These are phyloP conservation scores for Anguilla obscura DNA, from an alignment of 2,797 vertebrate species.

Conservation along the genomic window DNA sequence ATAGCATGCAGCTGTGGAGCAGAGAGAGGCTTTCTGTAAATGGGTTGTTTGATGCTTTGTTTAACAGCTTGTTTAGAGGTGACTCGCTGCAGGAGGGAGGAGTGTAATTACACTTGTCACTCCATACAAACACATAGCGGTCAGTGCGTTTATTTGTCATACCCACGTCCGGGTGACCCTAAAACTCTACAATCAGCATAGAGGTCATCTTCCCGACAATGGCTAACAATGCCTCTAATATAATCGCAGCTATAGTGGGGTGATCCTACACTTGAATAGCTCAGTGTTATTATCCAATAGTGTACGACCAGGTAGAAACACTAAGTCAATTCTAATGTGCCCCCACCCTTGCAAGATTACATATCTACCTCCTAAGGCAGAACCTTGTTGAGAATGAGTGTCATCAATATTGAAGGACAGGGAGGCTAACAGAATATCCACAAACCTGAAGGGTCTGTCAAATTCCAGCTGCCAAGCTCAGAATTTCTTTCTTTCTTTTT, in stretches of 20 bases:
- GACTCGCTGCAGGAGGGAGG: constrained; percentile 31
- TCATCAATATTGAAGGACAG: constrained; percentile 1
- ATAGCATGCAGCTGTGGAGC: not conserved
- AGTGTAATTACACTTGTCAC: constrained; percentile 33
- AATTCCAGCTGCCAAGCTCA: not conserved
- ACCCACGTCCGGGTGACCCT: constrained; percentile 23
- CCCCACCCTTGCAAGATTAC: not conserved
- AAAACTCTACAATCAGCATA: constrained; percentile 24
- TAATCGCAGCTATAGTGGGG: not conserved
- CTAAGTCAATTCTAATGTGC: not conserved
- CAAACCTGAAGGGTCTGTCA: not conserved
- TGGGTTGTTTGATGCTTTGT: constrained; percentile 33
- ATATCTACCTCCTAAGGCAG: not conserved
- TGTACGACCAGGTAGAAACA: not conserved
- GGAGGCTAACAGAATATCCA: not conserved
- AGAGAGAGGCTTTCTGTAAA: constrained; percentile 31
- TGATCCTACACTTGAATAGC: not conserved
- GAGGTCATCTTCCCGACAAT: constrained; percentile 16
- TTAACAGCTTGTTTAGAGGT: constrained; percentile 42
- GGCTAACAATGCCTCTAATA: constrained; percentile 9
- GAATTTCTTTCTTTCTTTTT: not conserved
- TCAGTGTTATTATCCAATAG: constrained; percentile 13
- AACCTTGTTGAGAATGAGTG: not conserved
- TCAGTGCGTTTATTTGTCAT: constrained; percentile 37
- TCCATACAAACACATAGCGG: constrained; percentile 32